Conservation (phyloP, 37 sponge, comb jelly and placozoan genomes). For the Ianthella basta region DNA sequence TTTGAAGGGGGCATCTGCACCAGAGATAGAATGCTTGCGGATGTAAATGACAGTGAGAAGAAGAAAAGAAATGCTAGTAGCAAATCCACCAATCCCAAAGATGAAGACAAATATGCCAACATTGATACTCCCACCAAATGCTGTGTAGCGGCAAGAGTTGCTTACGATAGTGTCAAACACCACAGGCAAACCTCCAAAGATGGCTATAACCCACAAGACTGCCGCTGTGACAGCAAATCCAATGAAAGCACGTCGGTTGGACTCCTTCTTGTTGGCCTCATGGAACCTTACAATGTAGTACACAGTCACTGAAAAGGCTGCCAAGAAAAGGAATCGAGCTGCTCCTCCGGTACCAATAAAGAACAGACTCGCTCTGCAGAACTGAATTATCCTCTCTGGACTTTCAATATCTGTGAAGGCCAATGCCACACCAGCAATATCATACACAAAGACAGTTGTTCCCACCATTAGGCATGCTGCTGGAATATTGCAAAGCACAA, state of each 20-base stretch:
- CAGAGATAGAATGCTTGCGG: background rate
- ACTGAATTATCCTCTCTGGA: background rate
- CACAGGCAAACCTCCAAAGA: background rate
- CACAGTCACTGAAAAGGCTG: constrained; percentile 5
- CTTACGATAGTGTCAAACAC: background rate
- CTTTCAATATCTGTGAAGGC: background rate
- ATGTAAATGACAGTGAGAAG: constrained; percentile 1
- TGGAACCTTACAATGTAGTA: background rate
- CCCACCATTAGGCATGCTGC: background rate
- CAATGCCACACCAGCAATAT: background rate
- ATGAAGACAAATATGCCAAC: background rate
- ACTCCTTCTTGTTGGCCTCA: background rate
- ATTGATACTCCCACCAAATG: background rate
- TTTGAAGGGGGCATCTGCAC: background rate
- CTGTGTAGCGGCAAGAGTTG: background rate
- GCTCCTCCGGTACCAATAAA: background rate
- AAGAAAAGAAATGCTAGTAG: background rate
- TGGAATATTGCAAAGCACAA: constrained; percentile 5
- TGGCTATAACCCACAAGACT: background rate
- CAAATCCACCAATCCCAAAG: constrained; percentile 11
- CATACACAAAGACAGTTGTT: background rate
- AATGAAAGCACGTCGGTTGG: background rate
- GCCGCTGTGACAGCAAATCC: background rate
- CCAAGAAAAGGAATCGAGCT: background rate
- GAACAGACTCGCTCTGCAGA: background rate